These are phyloP conservation scores for Polypedilum pembai DNA, from an alignment of 1,140 invertebrate species.

Conservation along the genomic window DNA sequence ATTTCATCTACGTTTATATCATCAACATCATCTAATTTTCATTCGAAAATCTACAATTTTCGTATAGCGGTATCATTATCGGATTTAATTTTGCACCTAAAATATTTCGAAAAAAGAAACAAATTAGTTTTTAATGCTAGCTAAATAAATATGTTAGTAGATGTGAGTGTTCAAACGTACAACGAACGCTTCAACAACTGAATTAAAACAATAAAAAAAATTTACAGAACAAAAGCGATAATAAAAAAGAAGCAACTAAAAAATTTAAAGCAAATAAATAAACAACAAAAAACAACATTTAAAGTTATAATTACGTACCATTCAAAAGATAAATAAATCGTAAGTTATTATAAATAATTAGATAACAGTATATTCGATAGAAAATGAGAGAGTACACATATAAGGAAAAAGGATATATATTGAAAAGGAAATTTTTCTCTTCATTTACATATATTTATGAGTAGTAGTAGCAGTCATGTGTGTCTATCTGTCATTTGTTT, in stretches of 20 bases:
- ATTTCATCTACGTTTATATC: conserved; percentile 6
- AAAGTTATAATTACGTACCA: neutral
- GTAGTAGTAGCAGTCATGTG: neutral
- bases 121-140: too few relatives aligned
- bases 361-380: neutral
- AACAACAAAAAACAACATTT: neutral
- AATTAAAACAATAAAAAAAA: neutral
- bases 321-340: neutral
- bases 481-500: neutral
- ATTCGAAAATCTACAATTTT: conserved; percentile 8
- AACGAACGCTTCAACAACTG: too few relatives aligned
- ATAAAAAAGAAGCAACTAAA: neutral
- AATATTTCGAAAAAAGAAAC: neutral
- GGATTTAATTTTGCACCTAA: conserved; percentile 16
- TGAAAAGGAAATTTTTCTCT: neutral
- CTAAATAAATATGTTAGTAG: too few relatives aligned
- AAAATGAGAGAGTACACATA: too few relatives aligned
- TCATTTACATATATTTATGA: neutral
- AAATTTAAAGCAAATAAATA: neutral
- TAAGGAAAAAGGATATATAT: too few relatives aligned
- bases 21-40: neutral
- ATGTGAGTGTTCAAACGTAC: too few relatives aligned
- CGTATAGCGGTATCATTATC: conserved; percentile 26
- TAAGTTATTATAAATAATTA: neutral
- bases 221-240: neutral